phyloP scores from a whole-genome alignment of 2,888 invertebrate genomes.

The Apomyelois bistriatella region DNA sequence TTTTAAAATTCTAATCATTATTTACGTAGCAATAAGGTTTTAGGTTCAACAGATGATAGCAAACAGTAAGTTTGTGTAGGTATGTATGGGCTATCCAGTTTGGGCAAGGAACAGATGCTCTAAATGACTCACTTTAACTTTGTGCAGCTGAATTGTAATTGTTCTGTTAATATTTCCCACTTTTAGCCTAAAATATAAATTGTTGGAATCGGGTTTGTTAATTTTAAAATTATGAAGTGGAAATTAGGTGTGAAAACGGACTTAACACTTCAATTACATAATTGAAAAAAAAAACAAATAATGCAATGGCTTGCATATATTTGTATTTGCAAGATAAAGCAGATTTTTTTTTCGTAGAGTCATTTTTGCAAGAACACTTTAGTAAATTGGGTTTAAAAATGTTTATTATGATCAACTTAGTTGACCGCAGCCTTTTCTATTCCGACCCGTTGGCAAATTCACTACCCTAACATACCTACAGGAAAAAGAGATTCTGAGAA shows the following conservation, averaged over 20 bases:
- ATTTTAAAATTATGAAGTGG: neutral
- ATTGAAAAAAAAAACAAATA: too few relatives aligned
- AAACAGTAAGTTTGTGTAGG: constrained; percentile 27
- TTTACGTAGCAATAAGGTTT: constrained; percentile 20
- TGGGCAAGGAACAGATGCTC: constrained; percentile 70
- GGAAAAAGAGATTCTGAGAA: too few relatives aligned
- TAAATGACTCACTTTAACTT: constrained; percentile 51
- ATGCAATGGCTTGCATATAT: too few relatives aligned
- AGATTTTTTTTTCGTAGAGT: too few relatives aligned
- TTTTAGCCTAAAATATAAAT: constrained; percentile 24
- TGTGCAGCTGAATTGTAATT: constrained; percentile 60
- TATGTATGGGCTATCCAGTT: constrained; percentile 42
- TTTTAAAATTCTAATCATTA: constrained; percentile 31
- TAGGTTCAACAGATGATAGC: neutral
- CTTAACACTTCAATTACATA: neutral
- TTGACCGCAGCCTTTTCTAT: too few relatives aligned
- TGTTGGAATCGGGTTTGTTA: neutral
- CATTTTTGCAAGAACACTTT: too few relatives aligned
- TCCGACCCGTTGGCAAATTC: too few relatives aligned
- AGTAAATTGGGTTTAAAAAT: too few relatives aligned
- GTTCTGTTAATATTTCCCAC: constrained; percentile 53
- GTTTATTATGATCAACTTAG: too few relatives aligned
- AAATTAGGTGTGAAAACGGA: neutral
- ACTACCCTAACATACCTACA: too few relatives aligned
- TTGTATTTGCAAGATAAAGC: too few relatives aligned